Base-by-base conservation (phyloP, 2,888 invertebrate species). In the Pseudolycoriella hygida region DNA sequence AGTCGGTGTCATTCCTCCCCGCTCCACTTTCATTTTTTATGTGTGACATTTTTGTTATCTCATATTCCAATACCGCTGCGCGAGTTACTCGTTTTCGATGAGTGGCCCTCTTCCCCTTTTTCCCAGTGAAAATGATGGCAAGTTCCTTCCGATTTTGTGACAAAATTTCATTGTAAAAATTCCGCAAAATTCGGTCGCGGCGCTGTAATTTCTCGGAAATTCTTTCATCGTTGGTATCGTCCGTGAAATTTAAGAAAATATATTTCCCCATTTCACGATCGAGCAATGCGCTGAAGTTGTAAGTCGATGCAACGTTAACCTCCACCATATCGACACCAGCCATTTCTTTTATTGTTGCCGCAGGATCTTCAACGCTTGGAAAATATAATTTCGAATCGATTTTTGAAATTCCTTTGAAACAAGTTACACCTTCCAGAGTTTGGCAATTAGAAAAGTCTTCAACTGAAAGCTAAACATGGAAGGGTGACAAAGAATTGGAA, bases 291-390 rank as follows among this genome's bases (percentile, higher is more conserved):
- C 34, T 34, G 12, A 34, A 14, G 11, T 14, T 14, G 5, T 12
- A 4, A 12, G 3, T 3, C 5, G 12, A 12, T 12, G 5, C 4
- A 14, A 34, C 3, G 11, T 12, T 12, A 34, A 34, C 52, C 20
- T 55, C 57, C 46, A 52, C 52, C 46, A 60, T 56, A 14, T 68
- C 64, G 17, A 55, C 52, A 6, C 67, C 64, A 1, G 68, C 65
- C 5, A 75, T 54, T 20, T 68, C 62, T 50, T 72, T 67, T 32
- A 83, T 53, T 0, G 70, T 71, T 2, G 63, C 61, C 11, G 76
- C 48, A 0, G 82, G 72, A 48, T 71, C 68, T 40, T 74, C 68
- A 0, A 83, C 83, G 17, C 71, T 69, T 8, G 79, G 72, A 43
- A 77, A 61, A 56, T 78, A 82, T 2, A 69, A 61, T 17, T 62